These are phyloP conservation scores for Macropis europaea DNA, from an alignment of 2,888 invertebrate species.

Conservation along the genomic window DNA sequence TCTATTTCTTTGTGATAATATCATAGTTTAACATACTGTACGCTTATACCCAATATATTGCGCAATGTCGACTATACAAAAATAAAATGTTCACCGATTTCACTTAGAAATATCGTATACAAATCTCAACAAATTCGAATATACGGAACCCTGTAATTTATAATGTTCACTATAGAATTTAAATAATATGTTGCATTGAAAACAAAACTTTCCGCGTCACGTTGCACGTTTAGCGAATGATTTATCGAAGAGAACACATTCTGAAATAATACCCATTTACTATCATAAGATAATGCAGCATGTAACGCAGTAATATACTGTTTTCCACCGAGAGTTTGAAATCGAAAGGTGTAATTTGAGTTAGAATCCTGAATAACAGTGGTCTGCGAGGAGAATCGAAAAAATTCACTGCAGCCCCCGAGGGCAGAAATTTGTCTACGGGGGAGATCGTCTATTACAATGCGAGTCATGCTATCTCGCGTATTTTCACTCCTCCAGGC, in stretches of 20 bases:
- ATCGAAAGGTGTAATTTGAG: conserved; percentile 25
- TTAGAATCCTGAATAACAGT: conserved; percentile 7
- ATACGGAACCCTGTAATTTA: too few relatives aligned
- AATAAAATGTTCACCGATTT: too few relatives aligned
- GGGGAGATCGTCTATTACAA: neutral
- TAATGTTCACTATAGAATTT: too few relatives aligned
- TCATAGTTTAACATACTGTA: too few relatives aligned
- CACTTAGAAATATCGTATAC: too few relatives aligned
- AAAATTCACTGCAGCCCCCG: neutral
- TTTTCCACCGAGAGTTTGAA: neutral
- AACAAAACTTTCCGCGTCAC: neutral
- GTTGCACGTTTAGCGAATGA: neutral
- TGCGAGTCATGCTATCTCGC: neutral
- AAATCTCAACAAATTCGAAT: too few relatives aligned
- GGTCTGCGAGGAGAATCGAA: neutral
- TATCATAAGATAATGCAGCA: conserved; percentile 12
- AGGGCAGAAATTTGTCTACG: conserved; percentile 2
- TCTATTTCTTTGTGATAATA: too few relatives aligned
- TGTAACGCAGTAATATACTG: conserved; percentile 6
- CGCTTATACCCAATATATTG: too few relatives aligned
- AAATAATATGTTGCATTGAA: neutral
- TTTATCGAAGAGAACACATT: neutral
- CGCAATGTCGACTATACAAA: too few relatives aligned
- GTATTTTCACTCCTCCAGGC: conserved; percentile 18
- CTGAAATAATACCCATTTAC: neutral